These are phyloP conservation scores for Squalus acanthias DNA, from an alignment of 2,797 vertebrate species.

Conservation along the genomic window DNA sequence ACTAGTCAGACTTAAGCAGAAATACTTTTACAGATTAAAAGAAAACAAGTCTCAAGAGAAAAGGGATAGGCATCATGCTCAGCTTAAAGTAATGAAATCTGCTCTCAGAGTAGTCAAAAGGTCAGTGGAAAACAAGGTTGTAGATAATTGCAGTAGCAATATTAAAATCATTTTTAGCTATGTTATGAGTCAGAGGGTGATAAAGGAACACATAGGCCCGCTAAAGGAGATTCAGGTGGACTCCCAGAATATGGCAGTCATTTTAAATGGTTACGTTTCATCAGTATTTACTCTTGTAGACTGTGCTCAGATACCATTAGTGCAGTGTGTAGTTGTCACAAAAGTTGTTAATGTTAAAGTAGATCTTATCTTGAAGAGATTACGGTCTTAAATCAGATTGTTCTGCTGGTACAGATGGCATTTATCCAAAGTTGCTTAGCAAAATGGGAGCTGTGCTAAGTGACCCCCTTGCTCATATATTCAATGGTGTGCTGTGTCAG, in stretches of 20 bases:
- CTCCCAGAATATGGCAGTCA: not conserved
- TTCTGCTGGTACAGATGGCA: not conserved
- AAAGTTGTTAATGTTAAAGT: not conserved
- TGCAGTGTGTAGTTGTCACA: not conserved
- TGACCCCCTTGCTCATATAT: not conserved
- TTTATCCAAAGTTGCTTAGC: not conserved
- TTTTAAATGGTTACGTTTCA: not conserved
- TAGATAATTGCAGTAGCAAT: not conserved
- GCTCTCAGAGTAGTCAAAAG: not conserved
- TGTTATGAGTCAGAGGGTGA: not conserved
- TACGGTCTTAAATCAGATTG: not conserved
- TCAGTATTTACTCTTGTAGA: not conserved
- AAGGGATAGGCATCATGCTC: not conserved
- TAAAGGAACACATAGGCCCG: not conserved
- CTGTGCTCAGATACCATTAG: not conserved
- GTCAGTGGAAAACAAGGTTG: not conserved
- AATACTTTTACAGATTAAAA: not conserved
- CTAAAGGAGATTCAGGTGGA: not conserved
- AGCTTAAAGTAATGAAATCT: not conserved
- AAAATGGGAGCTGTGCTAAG: not conserved
- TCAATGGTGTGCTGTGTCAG: not conserved
- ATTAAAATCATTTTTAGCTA: not conserved
- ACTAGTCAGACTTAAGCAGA: not conserved
- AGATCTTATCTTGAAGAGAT: not conserved
- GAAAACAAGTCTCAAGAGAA: not conserved